These are phyloP conservation scores for Rhamnusium bicolor DNA, from an alignment of 2,888 invertebrate genomes.

Conservation along the genomic window DNA sequence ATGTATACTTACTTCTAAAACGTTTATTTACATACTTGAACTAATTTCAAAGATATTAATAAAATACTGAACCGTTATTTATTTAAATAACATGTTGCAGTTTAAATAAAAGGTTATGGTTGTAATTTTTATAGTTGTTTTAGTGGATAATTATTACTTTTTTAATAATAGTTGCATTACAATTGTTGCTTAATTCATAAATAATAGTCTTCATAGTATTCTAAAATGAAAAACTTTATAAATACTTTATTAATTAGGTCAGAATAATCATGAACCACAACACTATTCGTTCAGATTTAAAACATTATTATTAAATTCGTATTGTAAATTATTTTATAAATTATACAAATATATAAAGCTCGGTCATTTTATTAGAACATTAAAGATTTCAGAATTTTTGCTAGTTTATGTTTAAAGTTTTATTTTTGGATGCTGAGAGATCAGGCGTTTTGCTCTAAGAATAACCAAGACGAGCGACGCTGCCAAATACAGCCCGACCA, in stretches of 20 bases:
- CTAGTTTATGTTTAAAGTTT: slow-evolving; percentile 16
- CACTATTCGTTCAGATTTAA: neutral
- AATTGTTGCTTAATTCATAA: no score
- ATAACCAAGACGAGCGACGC: slow-evolving; percentile 51
- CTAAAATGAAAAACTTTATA: neutral
- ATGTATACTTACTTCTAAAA: no score
- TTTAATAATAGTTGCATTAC: no score
- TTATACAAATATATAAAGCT: neutral
- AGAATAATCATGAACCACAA: neutral
- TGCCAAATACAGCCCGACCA: slow-evolving; percentile 63
- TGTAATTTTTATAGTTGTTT: no score
- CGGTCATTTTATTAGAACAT: neutral
- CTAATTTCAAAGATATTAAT: no score
- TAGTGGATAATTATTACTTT: no score
- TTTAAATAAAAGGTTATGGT: no score
- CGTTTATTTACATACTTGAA: no score
- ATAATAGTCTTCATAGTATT: neutral
- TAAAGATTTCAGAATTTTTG: neutral
- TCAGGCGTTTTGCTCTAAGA: slow-evolving; percentile 55
- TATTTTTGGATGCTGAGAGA: slow-evolving; percentile 54
- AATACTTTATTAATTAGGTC: neutral
- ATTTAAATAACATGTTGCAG: no score
- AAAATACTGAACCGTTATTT: no score
- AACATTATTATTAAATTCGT: neutral
- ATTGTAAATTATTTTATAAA: neutral